Conservation (phyloP, 1,140 invertebrate species). For the Venustaconcha ellipsiformis region DNA sequence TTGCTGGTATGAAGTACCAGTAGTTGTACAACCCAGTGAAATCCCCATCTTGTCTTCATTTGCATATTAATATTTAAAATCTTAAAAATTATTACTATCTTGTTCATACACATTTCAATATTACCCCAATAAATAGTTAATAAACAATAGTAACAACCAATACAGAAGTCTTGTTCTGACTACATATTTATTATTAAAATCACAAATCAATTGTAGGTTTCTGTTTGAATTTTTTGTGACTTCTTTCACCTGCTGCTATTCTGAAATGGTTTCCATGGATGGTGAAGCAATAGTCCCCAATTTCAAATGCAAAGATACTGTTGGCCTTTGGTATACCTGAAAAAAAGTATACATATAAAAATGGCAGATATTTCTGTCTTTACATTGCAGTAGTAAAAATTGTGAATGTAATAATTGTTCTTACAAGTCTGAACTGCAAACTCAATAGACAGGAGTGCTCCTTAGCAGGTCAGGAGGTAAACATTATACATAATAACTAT, state of each 20-base stretch:
- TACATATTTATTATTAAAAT: background rate
- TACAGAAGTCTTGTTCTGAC: no score
- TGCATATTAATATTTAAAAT: no score
- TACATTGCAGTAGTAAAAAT: background rate
- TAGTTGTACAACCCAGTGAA: no score
- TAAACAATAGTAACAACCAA: no score
- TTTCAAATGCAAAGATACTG: conserved; percentile 75
- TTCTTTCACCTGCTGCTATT: conserved; percentile 77
- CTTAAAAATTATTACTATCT: no score
- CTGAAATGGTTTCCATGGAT: conserved; percentile 79
- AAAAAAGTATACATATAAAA: conserved; percentile 50
- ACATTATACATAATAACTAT: background rate
- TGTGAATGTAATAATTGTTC: background rate
- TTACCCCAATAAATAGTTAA: no score
- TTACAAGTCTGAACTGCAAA: background rate
- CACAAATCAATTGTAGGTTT: conserved; percentile 45
- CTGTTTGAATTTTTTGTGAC: conserved; percentile 79
- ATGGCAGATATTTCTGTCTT: no score
- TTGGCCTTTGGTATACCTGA: conserved; percentile 79
- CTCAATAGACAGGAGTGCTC: background rate
- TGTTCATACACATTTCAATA: no score
- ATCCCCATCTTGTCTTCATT: no score
- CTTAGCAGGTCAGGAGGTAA: background rate
- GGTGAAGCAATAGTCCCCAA: conserved; percentile 74
- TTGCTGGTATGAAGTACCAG: no score